Conservation (phyloP, 2,888 invertebrate genomes). For the Cataglyphis altisquamis region DNA sequence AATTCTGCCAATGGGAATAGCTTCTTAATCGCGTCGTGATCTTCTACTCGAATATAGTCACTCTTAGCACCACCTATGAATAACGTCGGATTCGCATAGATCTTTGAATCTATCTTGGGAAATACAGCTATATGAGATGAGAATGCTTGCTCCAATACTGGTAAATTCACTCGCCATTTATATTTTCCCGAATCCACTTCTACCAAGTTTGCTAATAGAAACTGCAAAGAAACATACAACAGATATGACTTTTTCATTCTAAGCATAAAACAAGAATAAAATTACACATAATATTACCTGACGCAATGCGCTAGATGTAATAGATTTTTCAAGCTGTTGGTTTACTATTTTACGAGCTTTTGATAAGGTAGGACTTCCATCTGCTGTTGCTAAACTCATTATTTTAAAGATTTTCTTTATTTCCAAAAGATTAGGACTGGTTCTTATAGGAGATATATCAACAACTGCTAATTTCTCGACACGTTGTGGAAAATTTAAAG, state of each 20-base stretch:
- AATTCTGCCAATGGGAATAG: slow-evolving; percentile 92
- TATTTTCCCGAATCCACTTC: slow-evolving; percentile 89
- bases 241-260: neutral
- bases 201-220: slow-evolving; percentile 95
- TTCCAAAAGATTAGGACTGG: slow-evolving; percentile 87
- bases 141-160: slow-evolving; percentile 90
- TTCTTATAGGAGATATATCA: no score
- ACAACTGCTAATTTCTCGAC: no score
- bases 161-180: slow-evolving; percentile 94
- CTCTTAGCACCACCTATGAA: slow-evolving; percentile 96
- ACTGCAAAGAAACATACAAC: slow-evolving; percentile 87
- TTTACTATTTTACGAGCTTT: slow-evolving; percentile 91
- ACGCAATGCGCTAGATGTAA: slow-evolving; percentile 88
- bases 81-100: slow-evolving; percentile 90
- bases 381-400: slow-evolving; percentile 89
- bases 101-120: slow-evolving; percentile 86
- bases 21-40: slow-evolving; percentile 89
- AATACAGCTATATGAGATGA: slow-evolving; percentile 89
- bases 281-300: slow-evolving; percentile 75
- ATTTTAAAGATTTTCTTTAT: slow-evolving; percentile 90
- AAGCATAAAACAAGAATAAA: neutral
- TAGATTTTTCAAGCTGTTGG: slow-evolving; percentile 88
- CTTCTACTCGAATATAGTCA: slow-evolving; percentile 90
- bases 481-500: no score
- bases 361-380: slow-evolving; percentile 89